These are phyloP conservation scores for Gavia stellata DNA, from an alignment of 2,113 vertebrate species.

Conservation along the genomic window DNA sequence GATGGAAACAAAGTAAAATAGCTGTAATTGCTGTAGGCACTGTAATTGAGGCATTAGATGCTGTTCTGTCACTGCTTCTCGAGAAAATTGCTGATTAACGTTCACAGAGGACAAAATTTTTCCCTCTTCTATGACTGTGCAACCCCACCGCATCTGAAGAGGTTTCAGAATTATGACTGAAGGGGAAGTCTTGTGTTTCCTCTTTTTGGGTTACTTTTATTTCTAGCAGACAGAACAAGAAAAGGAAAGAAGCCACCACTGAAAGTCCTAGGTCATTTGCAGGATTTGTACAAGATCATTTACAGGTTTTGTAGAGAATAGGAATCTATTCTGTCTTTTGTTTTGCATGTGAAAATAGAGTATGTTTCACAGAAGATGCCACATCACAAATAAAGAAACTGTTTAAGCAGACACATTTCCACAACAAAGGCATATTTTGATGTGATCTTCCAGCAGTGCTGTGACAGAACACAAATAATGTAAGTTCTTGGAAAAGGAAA, in stretches of 20 bases:
- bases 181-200: not conserved
- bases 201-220: not conserved
- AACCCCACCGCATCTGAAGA: not conserved
- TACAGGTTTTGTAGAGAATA: not conserved
- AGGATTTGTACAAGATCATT: not conserved
- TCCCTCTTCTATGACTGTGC: not conserved
- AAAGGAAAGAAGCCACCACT: not conserved
- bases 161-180: not conserved
- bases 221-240: not conserved
- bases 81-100: not conserved
- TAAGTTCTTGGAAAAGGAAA: not conserved
- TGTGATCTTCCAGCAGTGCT: not conserved
- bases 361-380: not conserved
- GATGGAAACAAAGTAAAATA: not conserved
- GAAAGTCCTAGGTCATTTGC: not conserved
- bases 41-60: not conserved
- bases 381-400: constrained; percentile 25
- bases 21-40: not conserved
- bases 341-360: not conserved
- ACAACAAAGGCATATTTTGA: constrained; percentile 35
- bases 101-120: not conserved
- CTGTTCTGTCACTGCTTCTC: not conserved
- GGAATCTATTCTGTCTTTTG: not conserved
- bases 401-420: not conserved
- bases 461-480: constrained; percentile 14